Percentiles rank a stretch among this genome's conserved stretches.
phyloP scores from a whole-genome alignment of 2,888 invertebrate species.

The Seira sanloemensis region DNA sequence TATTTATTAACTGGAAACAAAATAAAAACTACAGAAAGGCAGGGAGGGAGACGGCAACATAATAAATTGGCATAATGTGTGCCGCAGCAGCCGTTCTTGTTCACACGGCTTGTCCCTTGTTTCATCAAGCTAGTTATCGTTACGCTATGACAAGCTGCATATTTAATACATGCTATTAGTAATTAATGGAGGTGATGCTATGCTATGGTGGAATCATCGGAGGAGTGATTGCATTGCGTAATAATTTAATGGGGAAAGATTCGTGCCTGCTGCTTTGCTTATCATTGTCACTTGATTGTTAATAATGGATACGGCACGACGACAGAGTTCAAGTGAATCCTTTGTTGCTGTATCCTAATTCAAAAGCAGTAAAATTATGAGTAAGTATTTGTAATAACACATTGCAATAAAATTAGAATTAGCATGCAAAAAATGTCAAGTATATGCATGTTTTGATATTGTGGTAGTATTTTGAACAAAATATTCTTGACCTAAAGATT shows the following conservation, averaged over 20 bases:
- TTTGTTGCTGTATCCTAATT: no score
- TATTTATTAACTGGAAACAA: conserved; percentile 42
- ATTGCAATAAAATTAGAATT: no score
- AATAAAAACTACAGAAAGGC: conserved; percentile 28
- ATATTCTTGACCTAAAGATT: no score
- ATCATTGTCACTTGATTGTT: not conserved
- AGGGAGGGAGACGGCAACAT: not conserved
- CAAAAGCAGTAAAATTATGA: no score
- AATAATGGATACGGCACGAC: no score
- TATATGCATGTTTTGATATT: no score
- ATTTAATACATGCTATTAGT: not conserved
- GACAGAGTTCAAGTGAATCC: no score
- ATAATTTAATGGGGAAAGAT: not conserved
- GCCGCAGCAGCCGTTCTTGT: conserved; percentile 5
- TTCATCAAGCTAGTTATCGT: conserved; percentile 28
- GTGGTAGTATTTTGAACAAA: no score
- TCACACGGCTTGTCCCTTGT: conserved; percentile 34
- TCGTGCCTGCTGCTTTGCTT: not conserved
- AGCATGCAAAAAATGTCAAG: no score
- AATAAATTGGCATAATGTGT: conserved; percentile 18
- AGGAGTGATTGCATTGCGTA: not conserved
- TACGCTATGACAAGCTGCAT: not conserved
- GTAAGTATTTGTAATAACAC: no score
- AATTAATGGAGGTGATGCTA: not conserved
- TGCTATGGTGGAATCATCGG: not conserved